Evolutionary conservation across 2,797 vertebrate species (phyloP), one percentile per base, ranked within the genome.

Genomic region (Sebastes miniatus): DNA sequence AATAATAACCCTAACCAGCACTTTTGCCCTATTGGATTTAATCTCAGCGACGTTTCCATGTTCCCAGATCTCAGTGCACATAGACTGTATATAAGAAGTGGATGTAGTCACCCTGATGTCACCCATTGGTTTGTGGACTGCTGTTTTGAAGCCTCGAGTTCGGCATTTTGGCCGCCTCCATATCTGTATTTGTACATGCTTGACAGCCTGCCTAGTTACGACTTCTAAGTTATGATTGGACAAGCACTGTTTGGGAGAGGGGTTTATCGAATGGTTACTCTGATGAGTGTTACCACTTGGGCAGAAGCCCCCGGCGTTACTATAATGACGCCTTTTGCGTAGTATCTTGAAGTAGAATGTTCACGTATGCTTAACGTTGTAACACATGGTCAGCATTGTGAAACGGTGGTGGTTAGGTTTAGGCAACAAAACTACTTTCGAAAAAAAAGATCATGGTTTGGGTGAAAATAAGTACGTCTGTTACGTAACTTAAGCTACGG

Each of bases 221-320:
- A 1, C 32, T 43, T 8, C 76, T 18, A 64, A 66, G 9, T 76
- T 52, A 25, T 71, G 25, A 70, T 57, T 73, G 63, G 69, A 79
- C 47, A 70, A 63, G n/a, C 31, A 61, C 5, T 63, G 62, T 67
- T 69, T 36, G 2, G 12, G 16, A 22, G n/a, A 34, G n/a, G 16
- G 14, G 34, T 47, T 70, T 57, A 57, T 25, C 3, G 1, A 62
- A 31, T 1, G 1, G 8, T 50, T 50, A 62, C 25, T 18, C 25
- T 12, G 18, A 67, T 31, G 14, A 9, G 16, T 64, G 63, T 47
- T 67, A 47, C 16, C 43, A 18, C 43, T 7, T 8, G 43, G 43
- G 14, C 16, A 47, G 39, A 43, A 43, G 0, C 39, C 39, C 39
- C 39, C 13, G 0, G 39, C 39, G 13, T 43, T 16, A 43, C 39